phyloP scores from a whole-genome alignment of 2,113 vertebrate genomes.

The Progne subis region DNA sequence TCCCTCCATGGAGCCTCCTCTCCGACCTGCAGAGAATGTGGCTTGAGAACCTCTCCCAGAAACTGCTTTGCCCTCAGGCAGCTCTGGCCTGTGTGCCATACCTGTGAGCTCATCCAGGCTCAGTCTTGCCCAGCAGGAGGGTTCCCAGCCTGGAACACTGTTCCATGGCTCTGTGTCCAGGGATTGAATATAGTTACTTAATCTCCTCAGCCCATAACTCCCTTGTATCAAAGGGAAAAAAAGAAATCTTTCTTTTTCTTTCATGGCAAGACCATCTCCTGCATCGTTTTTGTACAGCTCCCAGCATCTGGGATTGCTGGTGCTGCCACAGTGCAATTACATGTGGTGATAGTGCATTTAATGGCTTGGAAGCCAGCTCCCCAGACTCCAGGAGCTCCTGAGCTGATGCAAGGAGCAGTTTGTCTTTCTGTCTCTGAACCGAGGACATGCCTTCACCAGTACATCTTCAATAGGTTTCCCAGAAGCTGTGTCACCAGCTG shows the following conservation, averaged over 20 bases:
- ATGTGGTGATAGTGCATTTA: not conserved
- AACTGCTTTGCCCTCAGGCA: not conserved
- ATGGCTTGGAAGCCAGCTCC: not conserved
- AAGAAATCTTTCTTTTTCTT: not conserved
- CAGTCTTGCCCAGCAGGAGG: not conserved
- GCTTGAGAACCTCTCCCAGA: not conserved
- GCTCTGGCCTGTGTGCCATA: rapidly evolving
- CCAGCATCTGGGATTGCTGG: not conserved
- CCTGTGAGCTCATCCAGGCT: not conserved
- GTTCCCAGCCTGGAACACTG: not conserved
- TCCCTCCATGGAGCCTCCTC: not conserved
- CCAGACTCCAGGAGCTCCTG: not conserved
- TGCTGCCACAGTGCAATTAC: rapidly evolving
- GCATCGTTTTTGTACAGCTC: not conserved
- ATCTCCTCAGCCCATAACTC: not conserved
- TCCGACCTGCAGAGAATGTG: not conserved
- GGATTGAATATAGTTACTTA: not conserved
- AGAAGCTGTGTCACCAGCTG: not conserved
- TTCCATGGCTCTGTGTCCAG: not conserved
- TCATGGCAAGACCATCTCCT: not conserved
- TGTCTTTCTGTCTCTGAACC: not conserved
- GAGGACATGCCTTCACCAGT: not conserved
- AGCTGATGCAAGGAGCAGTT: not conserved
- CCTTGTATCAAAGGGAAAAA: not conserved
- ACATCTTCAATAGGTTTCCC: not conserved